Base-by-base conservation (phyloP, 1,140 invertebrate species). In the Drosophila pachea region DNA sequence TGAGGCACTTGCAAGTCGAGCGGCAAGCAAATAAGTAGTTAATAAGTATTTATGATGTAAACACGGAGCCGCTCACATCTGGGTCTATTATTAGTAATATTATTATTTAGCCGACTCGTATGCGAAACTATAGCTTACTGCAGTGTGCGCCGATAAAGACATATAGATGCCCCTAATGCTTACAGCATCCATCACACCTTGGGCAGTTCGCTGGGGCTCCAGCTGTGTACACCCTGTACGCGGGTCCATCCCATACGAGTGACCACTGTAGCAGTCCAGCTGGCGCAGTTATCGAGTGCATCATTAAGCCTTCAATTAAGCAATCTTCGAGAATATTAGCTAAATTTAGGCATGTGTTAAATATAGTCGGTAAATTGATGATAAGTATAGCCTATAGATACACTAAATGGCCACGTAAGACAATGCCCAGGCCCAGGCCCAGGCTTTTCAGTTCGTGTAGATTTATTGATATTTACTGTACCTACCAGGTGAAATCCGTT, bases 21-120 rank as follows among this genome's bases (percentile, higher is more conserved):
- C 52, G 43, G 50, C 52, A 55, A 29, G 53, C 55, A 48, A 65
- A 35, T 68, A 33, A 32, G 35, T 65, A 53, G 32, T 47, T 58
- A 47, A 58, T 59, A 65, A 33, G 47, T 49, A 55, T 66, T 54
- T 66, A 67, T 71, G 68, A 66, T 67, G 56, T 67, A 71, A 71
- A 50, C 54, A 58, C 48, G 45, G 45, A 16, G 42, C 59, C 29
- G 33, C 38, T 35, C 29, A 29, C 47, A 52, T 31, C 16, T 52
- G 56, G 35, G 14, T 38, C n/a, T 54, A 31, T 47, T 52, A 36
- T 36, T 60, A 60, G 22, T 67, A 59, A 29, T 58, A 58, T 49
- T 22, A 33, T 38, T 47, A 53, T 63, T 29, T 56, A 49, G 5
- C 35, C 55, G 7, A 22, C 33, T 5, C 4, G 50, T 22, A 36